phyloP scores from a whole-genome alignment of 2,888 invertebrate genomes.

The Dysmachus trigonus region DNA sequence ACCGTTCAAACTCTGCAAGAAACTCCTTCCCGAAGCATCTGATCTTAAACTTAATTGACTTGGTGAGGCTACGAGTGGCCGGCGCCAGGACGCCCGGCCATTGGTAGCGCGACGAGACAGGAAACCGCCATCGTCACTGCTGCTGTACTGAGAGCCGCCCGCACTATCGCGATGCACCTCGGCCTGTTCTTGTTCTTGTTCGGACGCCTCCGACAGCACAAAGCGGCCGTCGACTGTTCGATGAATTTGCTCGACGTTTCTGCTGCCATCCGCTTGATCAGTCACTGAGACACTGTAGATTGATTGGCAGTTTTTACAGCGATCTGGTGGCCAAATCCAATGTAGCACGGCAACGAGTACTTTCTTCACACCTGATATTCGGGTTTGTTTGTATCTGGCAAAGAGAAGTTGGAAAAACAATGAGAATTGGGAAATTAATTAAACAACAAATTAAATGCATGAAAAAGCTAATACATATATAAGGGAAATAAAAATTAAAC shows the following conservation, averaged over 20 bases:
- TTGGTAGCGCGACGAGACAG: slow-evolving; percentile 70
- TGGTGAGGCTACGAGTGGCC: slow-evolving; percentile 72
- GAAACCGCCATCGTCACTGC: slow-evolving; percentile 88
- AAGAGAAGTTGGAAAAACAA: neutral
- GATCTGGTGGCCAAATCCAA: slow-evolving; percentile 81
- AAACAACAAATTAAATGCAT: neutral
- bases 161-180: slow-evolving; percentile 67
- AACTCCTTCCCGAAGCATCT: slow-evolving; percentile 71
- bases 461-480: neutral
- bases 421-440: neutral
- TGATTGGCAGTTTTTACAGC: slow-evolving; percentile 69
- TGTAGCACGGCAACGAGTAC: slow-evolving; percentile 74
- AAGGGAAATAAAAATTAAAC: neutral
- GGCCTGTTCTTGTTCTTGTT: slow-evolving; percentile 51
- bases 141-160: slow-evolving; percentile 69
- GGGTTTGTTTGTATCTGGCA: slow-evolving; percentile 87
- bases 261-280: slow-evolving; percentile 60
- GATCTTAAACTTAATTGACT: slow-evolving; percentile 75
- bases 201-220: slow-evolving; percentile 66
- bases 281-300: slow-evolving; percentile 62
- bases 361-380: slow-evolving; percentile 89
- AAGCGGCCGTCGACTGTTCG: slow-evolving; percentile 80
- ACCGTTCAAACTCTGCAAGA: slow-evolving; percentile 63
- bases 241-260: slow-evolving; percentile 73
- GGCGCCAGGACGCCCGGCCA: slow-evolving; percentile 72